Conservation (phyloP, 2,888 invertebrate species). For the Uloborus plumipes region DNA sequence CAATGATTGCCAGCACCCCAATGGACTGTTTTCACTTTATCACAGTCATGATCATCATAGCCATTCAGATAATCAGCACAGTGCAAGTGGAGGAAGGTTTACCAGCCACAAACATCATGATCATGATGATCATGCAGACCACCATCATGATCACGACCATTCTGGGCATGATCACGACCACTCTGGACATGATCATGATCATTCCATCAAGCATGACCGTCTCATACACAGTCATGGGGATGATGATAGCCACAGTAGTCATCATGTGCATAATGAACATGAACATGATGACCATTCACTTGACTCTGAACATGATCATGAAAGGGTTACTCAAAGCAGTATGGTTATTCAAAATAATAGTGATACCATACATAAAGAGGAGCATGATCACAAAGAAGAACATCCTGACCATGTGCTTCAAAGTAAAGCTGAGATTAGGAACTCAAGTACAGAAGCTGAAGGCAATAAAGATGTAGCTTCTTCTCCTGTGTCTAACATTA, state of each 20-base stretch:
- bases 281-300: constrained; percentile 1
- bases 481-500: too few species aligned
- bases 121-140: constrained; percentile 7
- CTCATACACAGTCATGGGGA: background rate
- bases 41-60: constrained; percentile 4
- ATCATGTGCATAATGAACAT: constrained; percentile 16
- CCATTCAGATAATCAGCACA: constrained; percentile 5
- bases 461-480: background rate
- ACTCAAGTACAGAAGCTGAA: background rate
- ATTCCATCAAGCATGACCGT: background rate
- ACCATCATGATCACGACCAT: constrained; percentile 26
- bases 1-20: constrained; percentile 31
- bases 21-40: background rate
- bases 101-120: constrained; percentile 1
- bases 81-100: background rate
- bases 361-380: background rate
- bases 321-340: background rate
- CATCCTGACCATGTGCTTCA: background rate
- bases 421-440: background rate
- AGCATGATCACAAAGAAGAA: constrained; percentile 1
- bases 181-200: constrained; percentile 23
- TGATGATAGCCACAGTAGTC: constrained; percentile 8
- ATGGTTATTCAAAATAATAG: background rate
- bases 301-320: background rate
- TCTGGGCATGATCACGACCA: constrained; percentile 19